Conservation (phyloP, 2,888 invertebrate genomes). For the Drosophila koepferae region DNA sequence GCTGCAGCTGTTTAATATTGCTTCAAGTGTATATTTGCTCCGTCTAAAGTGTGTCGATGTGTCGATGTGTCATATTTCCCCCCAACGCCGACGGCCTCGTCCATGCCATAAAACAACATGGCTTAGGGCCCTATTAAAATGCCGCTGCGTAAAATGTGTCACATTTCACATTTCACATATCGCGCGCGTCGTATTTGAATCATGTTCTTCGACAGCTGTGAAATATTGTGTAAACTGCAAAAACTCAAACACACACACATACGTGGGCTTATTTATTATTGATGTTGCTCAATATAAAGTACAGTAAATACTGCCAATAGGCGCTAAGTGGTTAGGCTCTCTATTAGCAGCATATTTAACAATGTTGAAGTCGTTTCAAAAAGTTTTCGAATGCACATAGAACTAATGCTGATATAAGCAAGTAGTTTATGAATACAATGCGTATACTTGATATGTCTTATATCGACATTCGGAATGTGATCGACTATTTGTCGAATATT, state of each 20-base stretch:
- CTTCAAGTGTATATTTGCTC: conserved; percentile 66
- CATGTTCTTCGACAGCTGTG: conserved; percentile 53
- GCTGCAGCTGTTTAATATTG: conserved; percentile 55
- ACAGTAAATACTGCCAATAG: conserved; percentile 6
- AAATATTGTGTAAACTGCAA: conserved; percentile 54
- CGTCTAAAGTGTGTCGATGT: conserved; percentile 64
- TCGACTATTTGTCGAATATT: background rate
- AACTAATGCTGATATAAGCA: background rate
- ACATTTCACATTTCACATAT: conserved; percentile 60
- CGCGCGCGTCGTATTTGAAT: conserved; percentile 35
- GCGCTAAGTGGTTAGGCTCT: background rate
- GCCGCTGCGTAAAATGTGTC: conserved; percentile 56
- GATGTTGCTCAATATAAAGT: conserved; percentile 14
- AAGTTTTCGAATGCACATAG: background rate
- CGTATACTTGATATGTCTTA: too few species aligned
- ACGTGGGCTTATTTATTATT: conserved; percentile 20
- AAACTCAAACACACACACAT: background rate
- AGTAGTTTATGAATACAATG: too few species aligned
- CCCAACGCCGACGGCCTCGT: conserved; percentile 15
- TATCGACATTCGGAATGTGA: too few species aligned
- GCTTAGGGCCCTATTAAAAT: conserved; percentile 51
- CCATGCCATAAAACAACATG: conserved; percentile 22
- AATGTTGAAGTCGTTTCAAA: background rate
- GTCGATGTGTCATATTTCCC: conserved; percentile 63
- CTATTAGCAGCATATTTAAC: background rate